These are phyloP conservation scores for Etheostoma cragini DNA, from an alignment of 2,113 vertebrate genomes.

Conservation along the genomic window DNA sequence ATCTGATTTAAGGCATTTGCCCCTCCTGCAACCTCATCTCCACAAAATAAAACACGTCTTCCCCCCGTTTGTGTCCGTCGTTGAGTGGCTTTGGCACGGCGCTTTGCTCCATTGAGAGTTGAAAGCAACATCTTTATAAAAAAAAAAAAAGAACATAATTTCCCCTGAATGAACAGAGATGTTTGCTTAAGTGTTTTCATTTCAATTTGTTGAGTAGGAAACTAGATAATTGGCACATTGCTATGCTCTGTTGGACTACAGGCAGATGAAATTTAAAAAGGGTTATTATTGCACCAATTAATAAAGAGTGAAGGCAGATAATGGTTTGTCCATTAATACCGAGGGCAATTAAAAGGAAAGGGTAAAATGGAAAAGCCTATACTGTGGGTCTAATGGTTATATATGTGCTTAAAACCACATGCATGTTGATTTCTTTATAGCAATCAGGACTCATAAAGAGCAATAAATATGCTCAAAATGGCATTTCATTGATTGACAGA, in stretches of 20 bases:
- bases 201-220: not conserved
- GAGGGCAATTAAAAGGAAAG: not conserved
- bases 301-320: constrained; percentile 7
- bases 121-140: not conserved
- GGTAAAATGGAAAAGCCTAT: constrained; percentile 8
- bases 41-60: constrained; percentile 20
- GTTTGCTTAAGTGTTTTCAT: not conserved
- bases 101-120: constrained; percentile 4
- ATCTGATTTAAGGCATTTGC: constrained; percentile 14
- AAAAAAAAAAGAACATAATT: not conserved
- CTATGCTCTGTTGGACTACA: not conserved
- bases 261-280: not conserved
- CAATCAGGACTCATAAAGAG: not conserved
- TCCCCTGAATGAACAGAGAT: constrained; percentile 3
- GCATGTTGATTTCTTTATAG: not conserved
- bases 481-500: not conserved
- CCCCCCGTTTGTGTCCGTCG: constrained; percentile 17
- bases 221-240: not conserved
- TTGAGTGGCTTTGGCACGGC: constrained; percentile 9
- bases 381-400: not conserved
- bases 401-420: not conserved
- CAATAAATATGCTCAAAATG: not conserved
- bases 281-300: not conserved
- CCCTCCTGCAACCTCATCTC: constrained; percentile 5
- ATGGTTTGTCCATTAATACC: constrained; percentile 1